Base-by-base conservation (phyloP, 2,797 vertebrate species). In the Mycteria americana region DNA sequence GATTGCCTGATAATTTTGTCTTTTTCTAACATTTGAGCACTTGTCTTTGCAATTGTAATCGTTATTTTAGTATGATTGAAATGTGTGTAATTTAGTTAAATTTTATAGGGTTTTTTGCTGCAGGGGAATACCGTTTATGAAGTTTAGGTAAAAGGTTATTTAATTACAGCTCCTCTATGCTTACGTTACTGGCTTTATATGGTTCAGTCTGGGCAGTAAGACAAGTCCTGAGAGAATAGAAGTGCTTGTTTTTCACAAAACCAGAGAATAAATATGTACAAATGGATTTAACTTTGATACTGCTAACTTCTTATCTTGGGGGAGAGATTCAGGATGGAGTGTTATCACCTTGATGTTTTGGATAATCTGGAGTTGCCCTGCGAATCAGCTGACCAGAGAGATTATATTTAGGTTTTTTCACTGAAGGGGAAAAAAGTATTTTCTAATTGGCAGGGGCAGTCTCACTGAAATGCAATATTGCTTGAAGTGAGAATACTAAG, bases 151-250 rank as follows among this genome's bases (percentile, higher is more conserved):
- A 65, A 60, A 33, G 23, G 5, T 18, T 84, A 23, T 45, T 75
- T 62, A 28, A 37, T 73, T 57, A 50, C 60, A 94, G 30, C 19
- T 82, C 24, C 46, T 76, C n/a, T 39, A 2, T 10, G 8, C 6
- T 56, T n/a, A 24, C 0, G 0, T 62, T 68, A 13, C 63, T 72
- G 59, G 25, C 41, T 83, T 48, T 41, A 53, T 7, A 3, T 35
- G 19, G 48, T 30, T 92, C 54, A 21, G 39, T 27, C 19, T 91
- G 77, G n/a, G 43, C 2, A 1, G 2, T 59, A 54, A 35, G 50
- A 63, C 23, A 45, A 45, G n/a, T 54, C 77, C 53, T 23, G 21
- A 65, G 79, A 45, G n/a, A 82, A 39, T 1, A 53, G 35, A 73
- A 77, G 6, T 79, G 35, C 31, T 89, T 69, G 67, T 45, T 94